phyloP scores from a whole-genome alignment of 2,888 invertebrate species.

The Melolontha melolontha region DNA sequence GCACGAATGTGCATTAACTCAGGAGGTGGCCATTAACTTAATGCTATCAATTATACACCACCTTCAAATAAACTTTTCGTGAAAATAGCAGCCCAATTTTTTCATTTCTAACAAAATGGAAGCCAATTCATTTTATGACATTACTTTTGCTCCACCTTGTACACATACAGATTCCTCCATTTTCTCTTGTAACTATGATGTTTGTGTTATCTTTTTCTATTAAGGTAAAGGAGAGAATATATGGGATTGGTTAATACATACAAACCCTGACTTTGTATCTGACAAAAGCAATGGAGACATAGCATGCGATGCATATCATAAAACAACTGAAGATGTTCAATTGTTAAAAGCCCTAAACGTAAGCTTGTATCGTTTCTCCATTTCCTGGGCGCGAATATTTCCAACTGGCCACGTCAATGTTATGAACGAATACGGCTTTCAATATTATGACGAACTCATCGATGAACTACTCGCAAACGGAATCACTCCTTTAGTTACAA shows the following conservation, averaged over 20 bases:
- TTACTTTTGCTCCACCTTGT: too few relatives aligned
- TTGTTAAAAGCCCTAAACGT: constrained; percentile 54
- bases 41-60: too few relatives aligned
- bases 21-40: too few relatives aligned
- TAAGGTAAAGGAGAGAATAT: constrained; percentile 68
- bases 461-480: constrained; percentile 67
- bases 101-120: too few relatives aligned
- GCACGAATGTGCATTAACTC: too few relatives aligned
- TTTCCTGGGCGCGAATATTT: constrained; percentile 75
- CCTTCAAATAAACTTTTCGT: too few relatives aligned
- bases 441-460: constrained; percentile 74
- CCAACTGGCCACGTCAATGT: constrained; percentile 70
- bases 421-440: constrained; percentile 72
- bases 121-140: too few relatives aligned
- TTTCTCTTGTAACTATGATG: too few relatives aligned
- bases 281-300: constrained; percentile 53
- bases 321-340: constrained; percentile 53
- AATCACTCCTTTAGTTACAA: constrained; percentile 71
- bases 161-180: too few relatives aligned
- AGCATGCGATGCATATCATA: constrained; percentile 57
- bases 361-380: constrained; percentile 68
- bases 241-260: constrained; percentile 67
- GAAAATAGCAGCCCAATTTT: too few relatives aligned
- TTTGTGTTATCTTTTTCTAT: too few relatives aligned
- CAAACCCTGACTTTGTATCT: constrained; percentile 55